Percentiles rank a stretch among this genome's conserved stretches.
phyloP scores from a whole-genome alignment of 2,113 vertebrate genomes.

The Tauraco erythrolophus region DNA sequence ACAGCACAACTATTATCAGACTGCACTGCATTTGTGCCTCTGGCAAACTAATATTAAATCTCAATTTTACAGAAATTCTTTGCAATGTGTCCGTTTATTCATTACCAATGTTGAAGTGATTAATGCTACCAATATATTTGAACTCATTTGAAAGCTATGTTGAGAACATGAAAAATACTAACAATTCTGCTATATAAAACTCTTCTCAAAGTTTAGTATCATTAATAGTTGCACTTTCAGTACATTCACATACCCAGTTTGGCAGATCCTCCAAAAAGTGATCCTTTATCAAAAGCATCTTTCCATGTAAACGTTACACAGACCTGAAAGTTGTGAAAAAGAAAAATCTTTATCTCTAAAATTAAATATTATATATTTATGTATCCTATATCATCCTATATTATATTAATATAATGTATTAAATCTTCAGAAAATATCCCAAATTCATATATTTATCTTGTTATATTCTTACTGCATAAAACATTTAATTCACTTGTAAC shows the following conservation, averaged over 20 bases:
- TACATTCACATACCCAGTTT: slow-evolving; percentile 88
- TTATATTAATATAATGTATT: too few relatives aligned
- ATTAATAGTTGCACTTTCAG: neutral
- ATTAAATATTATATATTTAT: neutral
- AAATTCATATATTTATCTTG: neutral
- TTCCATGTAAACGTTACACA: slow-evolving; percentile 99
- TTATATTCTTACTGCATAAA: neutral
- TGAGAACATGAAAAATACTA: neutral
- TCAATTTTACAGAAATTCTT: neutral
- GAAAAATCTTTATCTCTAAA: neutral
- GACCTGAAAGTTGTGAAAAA: slow-evolving; percentile 78
- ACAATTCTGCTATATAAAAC: neutral
- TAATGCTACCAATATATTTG: neutral
- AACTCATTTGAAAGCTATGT: neutral
- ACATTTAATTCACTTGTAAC: neutral
- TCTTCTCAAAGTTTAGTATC: neutral
- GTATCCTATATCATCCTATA: too few relatives aligned
- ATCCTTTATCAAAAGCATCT: slow-evolving; percentile 99
- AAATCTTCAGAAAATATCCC: neutral
- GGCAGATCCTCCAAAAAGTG: slow-evolving; percentile 95
- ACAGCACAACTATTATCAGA: neutral
- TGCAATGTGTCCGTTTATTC: neutral
- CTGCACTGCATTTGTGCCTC: neutral
- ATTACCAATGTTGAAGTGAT: neutral
- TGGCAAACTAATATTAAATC: neutral